Base-by-base conservation (phyloP, 2,797 vertebrate species). In the Cynodonichthys magdalenae region DNA sequence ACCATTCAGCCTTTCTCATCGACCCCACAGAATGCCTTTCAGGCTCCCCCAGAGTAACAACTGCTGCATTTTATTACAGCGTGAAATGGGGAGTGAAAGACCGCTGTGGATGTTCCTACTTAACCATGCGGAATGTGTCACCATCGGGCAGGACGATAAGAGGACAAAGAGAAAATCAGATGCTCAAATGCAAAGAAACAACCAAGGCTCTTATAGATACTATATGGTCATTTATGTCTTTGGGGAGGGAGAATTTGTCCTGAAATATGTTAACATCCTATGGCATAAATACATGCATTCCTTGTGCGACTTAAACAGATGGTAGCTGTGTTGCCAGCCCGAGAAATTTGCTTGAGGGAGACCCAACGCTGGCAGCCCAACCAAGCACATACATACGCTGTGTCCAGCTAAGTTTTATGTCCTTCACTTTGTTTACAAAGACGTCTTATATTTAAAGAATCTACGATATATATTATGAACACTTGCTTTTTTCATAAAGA, bases 71-170 rank as follows among this genome's bases (percentile, higher is more conserved):
- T 94, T 95, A 93, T 94, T 93, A 91, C 72, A 81, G 90, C 92
- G 90, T 95, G 94, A 96, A 95, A 95, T 94, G 82, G 73, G 84
- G 89, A 93, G 74, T 94, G 94, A 95, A 95, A 94, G 91, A 92
- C 81, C 68, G 73, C 91, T 61, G 79, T 84, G 93, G 92, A 91
- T 86, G 89, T 84, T 80, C 79, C 93, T 92, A 82, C 90, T 94
- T 93, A 93, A 82, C 91, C 90, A 92, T 94, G 93, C 92, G 71
- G 88, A 93, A 90, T 91, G 92, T 89, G 92, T 94, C 89, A 78
- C 90, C 88, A 63, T 87, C 77, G 80, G 87, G 79, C 61, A 83
- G 84, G 79, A 77, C 81, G 79, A 83, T 89, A 87, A 91, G 82
- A 82, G 83, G 84, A 93, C 90, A 92, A 92, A 93, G 80, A 87